Evolutionary conservation across 2,797 vertebrate genomes (phyloP), one percentile per base, ranked within the genome.

Genomic region (Cottoperca gobio): DNA sequence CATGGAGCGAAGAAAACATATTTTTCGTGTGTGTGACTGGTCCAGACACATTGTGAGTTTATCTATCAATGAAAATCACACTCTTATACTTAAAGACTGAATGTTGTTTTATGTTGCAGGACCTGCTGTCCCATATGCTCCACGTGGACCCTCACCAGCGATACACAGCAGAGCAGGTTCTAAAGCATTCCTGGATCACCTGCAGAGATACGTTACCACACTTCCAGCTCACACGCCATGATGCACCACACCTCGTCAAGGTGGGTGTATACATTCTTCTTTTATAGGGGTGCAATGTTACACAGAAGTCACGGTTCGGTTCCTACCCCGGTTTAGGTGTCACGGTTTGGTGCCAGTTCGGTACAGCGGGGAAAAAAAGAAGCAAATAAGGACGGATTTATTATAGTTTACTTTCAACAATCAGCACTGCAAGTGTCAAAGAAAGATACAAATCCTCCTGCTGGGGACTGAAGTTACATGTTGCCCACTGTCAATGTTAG

Each of bases 101-200:
- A 10, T 57, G 8, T 67, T 17, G 0, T 12, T 57, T n/a, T 40
- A 0, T 82, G 17, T 76, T 76, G 10, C 88, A 99, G 98, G 98
- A 99, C 89, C 94, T 99, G 86, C 91, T 99, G 81, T 98, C 98
- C 61, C 97, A 97, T 71, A 99, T 99, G 98, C 96, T 99, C 82
- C 98, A 99, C 2, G 96, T 99, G 84, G 98, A 99, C 90, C 98
- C 97, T 70, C 97, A 97, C 93, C 96, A 98, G 90, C 93, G 97
- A 31, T 99, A 98, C 82, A 97, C 97, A 13, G 96, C 97, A 24
- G 97, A 97, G 89, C 97, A 99, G 95, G 95, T 99, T 75, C 90
- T 99, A 52, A 99, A 98, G 73, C 98, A 99, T 90, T 96, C 97
- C 12, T 99, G 98, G 97, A 99, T 99, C 84, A 95, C 96, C 63